phyloP scores from a whole-genome alignment of 2,113 vertebrate genomes.

The Raja brachyura region DNA sequence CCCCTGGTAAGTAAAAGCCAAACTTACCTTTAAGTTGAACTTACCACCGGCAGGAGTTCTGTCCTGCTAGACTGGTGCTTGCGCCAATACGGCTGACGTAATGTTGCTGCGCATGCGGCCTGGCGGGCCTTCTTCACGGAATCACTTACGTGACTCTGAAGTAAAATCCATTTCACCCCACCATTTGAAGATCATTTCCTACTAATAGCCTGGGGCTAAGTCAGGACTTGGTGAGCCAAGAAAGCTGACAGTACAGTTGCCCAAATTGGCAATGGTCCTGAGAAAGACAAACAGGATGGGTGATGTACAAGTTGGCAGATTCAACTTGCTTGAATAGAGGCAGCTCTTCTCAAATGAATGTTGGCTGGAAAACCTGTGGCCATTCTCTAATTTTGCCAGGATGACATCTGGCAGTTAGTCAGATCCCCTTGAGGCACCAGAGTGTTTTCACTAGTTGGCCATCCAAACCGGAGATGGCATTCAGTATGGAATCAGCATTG shows the following conservation, averaged over 20 bases:
- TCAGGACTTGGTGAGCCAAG: neutral
- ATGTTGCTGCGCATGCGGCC: too few relatives aligned
- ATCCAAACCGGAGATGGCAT: neutral
- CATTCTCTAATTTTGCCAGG: neutral
- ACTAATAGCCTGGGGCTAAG: neutral
- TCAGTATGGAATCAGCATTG: neutral
- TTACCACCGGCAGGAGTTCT: too few relatives aligned
- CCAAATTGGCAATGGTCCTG: neutral
- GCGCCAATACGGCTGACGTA: too few relatives aligned
- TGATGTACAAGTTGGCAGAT: neutral
- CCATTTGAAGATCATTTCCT: neutral
- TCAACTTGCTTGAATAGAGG: neutral
- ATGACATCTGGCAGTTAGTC: neutral
- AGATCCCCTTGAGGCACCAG: neutral
- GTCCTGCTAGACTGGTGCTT: too few relatives aligned
- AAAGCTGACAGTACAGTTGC: neutral
- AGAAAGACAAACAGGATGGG: neutral
- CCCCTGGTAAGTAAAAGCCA: too few relatives aligned
- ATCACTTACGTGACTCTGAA: too few relatives aligned
- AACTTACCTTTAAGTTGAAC: too few relatives aligned
- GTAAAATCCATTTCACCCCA: neutral
- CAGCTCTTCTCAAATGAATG: neutral
- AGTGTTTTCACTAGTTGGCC: neutral
- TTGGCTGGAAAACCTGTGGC: neutral
- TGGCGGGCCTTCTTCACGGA: too few relatives aligned